phyloP scores from a whole-genome alignment of 2,888 invertebrate species.

The Rhaphigaster nebulosa region DNA sequence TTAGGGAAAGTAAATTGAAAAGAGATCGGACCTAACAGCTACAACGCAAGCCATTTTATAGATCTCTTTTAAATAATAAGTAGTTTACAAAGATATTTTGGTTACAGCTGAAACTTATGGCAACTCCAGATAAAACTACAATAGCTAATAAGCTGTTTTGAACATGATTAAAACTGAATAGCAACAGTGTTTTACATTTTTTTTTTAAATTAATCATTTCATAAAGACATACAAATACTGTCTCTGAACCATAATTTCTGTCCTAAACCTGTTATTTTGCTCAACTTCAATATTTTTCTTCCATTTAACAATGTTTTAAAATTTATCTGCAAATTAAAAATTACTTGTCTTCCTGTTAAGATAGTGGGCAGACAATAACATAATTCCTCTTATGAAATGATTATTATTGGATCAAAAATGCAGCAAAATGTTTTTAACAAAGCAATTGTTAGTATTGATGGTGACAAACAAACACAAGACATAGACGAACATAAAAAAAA shows the following conservation, averaged over 20 bases:
- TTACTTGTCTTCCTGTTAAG: background rate
- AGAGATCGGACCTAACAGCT: background rate
- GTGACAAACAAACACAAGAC: constrained; percentile 13
- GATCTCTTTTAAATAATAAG: background rate
- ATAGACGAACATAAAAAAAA: background rate
- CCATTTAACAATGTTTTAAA: background rate
- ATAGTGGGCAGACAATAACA: background rate
- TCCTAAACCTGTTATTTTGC: background rate
- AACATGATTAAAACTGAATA: background rate
- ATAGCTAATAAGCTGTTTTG: background rate
- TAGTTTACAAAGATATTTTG: background rate
- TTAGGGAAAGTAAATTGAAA: background rate
- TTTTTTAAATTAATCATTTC: background rate
- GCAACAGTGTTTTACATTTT: background rate
- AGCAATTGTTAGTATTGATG: constrained; percentile 12
- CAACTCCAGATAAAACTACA: no score
- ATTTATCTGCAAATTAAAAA: background rate
- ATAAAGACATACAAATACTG: background rate
- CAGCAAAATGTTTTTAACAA: background rate
- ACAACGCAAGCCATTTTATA: background rate
- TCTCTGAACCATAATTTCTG: background rate
- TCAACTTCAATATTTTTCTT: background rate
- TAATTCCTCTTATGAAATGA: background rate
- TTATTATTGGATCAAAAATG: background rate
- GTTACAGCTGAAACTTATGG: background rate